Evolutionary conservation across 37 sponge, comb jelly and placozoan species (phyloP), one percentile per base, ranked within the genome.

Genomic region (Eunapius fragilis): DNA sequence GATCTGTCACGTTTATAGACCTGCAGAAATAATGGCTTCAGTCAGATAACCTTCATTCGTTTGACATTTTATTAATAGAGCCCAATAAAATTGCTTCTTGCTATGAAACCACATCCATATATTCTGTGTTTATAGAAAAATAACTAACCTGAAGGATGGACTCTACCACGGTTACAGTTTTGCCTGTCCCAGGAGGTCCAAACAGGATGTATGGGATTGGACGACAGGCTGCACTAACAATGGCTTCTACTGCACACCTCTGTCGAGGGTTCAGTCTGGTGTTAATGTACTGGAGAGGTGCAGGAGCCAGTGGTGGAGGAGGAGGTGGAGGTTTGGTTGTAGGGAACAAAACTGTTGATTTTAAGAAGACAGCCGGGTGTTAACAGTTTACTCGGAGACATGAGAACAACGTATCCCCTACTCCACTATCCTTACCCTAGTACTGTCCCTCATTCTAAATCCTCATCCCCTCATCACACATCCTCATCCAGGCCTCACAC

Each of bases 151-250:
- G 95, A 25, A 95, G 81, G 27, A 95, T 95, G 28, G 92, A 84
- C 76, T 95, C 95, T n/a, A 95, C 95, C n/a, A 95, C 30, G 2
- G 95, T 95, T 2, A 95, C 92, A 25, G 95, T 95, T 80, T 95
- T 95, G 19, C 95, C 95, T 25, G 95, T 95, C 2, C 95, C 95
- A 28, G 95, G 95, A 13, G 95, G 95, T 30, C 95, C 95, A 69
- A 95, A 95, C 49, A 95, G 78, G 13, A 95, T 35, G 75, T 95
- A 95, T 34, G 95, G 95, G 36, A 87, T 47, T n/a, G 95, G 95
- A 13, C 90, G 76, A 69, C 87, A 86, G 78, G 85, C 90, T 10
- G 85, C 95, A n/a, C 78, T 85, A 2, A 95, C 78, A 24, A 95
- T 95, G 12, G 87, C 75, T 9, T 17, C 26, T 22, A 95, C 92